phyloP scores from a whole-genome alignment of 2,888 invertebrate species.

The Deilephila porcellus region DNA sequence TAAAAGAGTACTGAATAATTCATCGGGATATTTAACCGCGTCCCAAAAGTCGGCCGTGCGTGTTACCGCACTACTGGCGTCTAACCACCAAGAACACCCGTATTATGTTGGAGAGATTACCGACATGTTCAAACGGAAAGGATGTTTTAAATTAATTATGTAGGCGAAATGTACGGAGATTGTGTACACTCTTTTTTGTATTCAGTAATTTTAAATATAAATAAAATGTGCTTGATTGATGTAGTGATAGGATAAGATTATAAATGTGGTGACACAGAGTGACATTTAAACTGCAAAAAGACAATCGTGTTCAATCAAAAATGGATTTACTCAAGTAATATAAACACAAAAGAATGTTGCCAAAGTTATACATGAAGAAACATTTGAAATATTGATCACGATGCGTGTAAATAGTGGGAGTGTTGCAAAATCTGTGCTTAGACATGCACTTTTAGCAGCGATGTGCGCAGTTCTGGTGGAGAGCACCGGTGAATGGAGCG shows the following conservation, averaged over 20 bases:
- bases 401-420: constrained; percentile 47
- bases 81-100: constrained; percentile 43
- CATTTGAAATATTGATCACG: constrained; percentile 33
- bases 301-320: not conserved
- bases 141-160: constrained; percentile 38
- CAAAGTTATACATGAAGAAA: constrained; percentile 38
- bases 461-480: constrained; percentile 61
- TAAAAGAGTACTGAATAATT: constrained; percentile 81
- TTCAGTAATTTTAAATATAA: not conserved
- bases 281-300: not conserved
- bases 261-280: not conserved
- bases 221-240: not conserved
- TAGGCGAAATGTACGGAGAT: constrained; percentile 5
- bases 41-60: constrained; percentile 60
- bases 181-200: constrained; percentile 7
- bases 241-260: not conserved
- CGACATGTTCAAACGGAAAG: constrained; percentile 41
- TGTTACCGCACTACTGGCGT: constrained; percentile 52
- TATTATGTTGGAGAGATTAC: constrained; percentile 60
- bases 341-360: constrained; percentile 40
- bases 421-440: constrained; percentile 56
- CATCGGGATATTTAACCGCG: constrained; percentile 77
- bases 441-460: constrained; percentile 56
- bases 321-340: not conserved
- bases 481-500: constrained; percentile 80